phyloP scores from a whole-genome alignment of 92 coral and sea anemone species.

The Muricea muricata region DNA sequence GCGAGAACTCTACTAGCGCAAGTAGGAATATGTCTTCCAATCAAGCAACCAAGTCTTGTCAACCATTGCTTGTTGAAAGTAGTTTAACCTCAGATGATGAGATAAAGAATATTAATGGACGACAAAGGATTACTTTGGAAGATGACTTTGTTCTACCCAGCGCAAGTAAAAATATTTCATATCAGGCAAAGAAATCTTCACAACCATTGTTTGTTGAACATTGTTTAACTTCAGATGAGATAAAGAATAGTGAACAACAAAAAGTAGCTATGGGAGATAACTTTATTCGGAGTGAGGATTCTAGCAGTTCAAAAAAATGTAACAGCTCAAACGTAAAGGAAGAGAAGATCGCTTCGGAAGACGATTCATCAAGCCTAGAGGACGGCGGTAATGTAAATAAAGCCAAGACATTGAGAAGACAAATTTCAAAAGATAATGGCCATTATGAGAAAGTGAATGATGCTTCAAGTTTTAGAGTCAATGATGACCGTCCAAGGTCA shows the following conservation, averaged over 20 bases:
- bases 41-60: not conserved
- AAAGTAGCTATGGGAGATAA: not conserved
- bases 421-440: not conserved
- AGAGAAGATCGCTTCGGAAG: too few relatives aligned
- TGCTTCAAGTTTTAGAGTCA: not conserved
- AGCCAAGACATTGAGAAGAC: not conserved
- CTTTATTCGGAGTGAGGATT: not conserved
- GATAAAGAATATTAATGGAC: not conserved
- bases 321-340: too few relatives aligned
- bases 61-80: not conserved
- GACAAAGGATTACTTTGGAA: too few relatives aligned
- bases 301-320: not conserved
- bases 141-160: too few relatives aligned
- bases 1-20: not conserved
- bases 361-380: not conserved
- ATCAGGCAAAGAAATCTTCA: too few relatives aligned
- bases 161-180: too few relatives aligned
- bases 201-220: too few relatives aligned
- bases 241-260: too few relatives aligned
- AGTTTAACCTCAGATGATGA: not conserved
- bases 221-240: too few relatives aligned
- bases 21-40: not conserved
- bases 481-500: too few relatives aligned
- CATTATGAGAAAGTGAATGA: not conserved
- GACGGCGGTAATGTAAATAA: not conserved